Percentiles rank a stretch among this genome's conserved stretches.
phyloP scores from a whole-genome alignment of 2,797 vertebrate genomes.

The Tachyglossus aculeatus region DNA sequence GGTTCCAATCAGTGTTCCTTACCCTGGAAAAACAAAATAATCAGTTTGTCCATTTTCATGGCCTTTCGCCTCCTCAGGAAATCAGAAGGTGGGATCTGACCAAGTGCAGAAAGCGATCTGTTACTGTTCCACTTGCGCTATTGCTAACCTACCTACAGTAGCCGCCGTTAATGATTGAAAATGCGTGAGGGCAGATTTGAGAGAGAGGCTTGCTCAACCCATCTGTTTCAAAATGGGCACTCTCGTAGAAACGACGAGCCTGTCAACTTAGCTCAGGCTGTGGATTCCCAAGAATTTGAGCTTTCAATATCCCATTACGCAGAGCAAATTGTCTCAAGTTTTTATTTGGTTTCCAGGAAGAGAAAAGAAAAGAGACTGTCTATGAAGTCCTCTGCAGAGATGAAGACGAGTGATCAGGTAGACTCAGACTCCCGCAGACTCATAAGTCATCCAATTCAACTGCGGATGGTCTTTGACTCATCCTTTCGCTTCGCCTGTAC shows the following conservation, averaged over 20 bases:
- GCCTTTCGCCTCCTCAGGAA: too few species aligned
- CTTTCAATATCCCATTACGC: slow-evolving; percentile 25
- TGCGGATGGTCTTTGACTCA: slow-evolving; percentile 63
- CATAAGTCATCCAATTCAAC: slow-evolving; percentile 50
- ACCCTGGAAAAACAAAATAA: too few species aligned
- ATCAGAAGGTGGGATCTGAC: too few species aligned
- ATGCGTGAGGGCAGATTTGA: slow-evolving; percentile 27
- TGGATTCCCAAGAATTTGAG: not conserved
- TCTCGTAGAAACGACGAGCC: not conserved
- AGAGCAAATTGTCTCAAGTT: slow-evolving; percentile 42
- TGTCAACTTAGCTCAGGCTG: slow-evolving; percentile 42
- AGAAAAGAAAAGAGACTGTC: slow-evolving; percentile 23
- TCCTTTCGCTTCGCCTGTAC: slow-evolving; percentile 35
- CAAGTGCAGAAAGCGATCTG: too few species aligned
- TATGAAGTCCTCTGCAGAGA: slow-evolving; percentile 40
- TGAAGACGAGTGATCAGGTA: slow-evolving; percentile 30
- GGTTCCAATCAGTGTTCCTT: not conserved
- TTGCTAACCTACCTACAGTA: too few species aligned
- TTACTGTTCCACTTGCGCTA: too few species aligned
- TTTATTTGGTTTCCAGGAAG: slow-evolving; percentile 38
- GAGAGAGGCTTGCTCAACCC: slow-evolving; percentile 51
- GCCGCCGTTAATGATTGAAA: slow-evolving; percentile 8
- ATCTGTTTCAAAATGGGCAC: slow-evolving; percentile 52
- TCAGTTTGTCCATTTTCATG: too few species aligned
- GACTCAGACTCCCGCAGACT: slow-evolving; percentile 49